Evolutionary conservation across 1,140 invertebrate species (phyloP), one percentile per base, ranked within the genome.

Genomic region (Copidosoma floridanum): DNA sequence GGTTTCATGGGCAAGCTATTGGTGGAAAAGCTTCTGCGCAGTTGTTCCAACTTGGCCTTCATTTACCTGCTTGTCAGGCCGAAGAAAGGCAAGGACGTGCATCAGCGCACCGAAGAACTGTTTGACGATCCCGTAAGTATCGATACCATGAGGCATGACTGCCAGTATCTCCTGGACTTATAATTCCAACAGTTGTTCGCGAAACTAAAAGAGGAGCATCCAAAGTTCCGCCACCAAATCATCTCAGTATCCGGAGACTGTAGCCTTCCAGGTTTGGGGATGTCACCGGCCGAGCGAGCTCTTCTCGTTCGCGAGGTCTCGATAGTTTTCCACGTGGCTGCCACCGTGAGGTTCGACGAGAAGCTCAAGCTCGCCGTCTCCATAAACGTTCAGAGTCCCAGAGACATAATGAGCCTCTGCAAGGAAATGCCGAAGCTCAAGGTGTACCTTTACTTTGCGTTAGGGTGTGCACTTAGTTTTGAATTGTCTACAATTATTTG

Each of bases 1-100:
- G 92, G 92, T 14, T 94, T 94, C 71, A 81, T 94, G 70, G 92
- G 92, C 7, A 90, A 93, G 71, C 81, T 88, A 7, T 74, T 94
- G 8, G 80, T 94, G 41, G 91, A 94, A 74, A 95, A 95, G 73
- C 74, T 96, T 1, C 80, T 96, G 1, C 77, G 91, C 18, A 86
- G 84, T 26, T 95, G 93, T 73, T 85, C 88, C 0, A 85, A 85
- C 0, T 78, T 94, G 5, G 83, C 84, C n/a, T 86, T 79, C 14
- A 83, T 97, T 14, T 95, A 91, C 68, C 71, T 94, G 1, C 78
- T 96, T 41, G 84, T 95, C 12, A 79, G 93, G 50, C 84, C 86
- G 24, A 95, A 94, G 73, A 88, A 89, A 64, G 89, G 88, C 2
- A 88, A 91, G 71, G 85, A 87, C 64, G 84, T 90, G 7, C 83